Percentiles rank a stretch among this genome's conserved stretches.
These are phyloP conservation scores for Homarus americanus DNA, from an alignment of 1,140 invertebrate genomes.

Conservation along the genomic window DNA sequence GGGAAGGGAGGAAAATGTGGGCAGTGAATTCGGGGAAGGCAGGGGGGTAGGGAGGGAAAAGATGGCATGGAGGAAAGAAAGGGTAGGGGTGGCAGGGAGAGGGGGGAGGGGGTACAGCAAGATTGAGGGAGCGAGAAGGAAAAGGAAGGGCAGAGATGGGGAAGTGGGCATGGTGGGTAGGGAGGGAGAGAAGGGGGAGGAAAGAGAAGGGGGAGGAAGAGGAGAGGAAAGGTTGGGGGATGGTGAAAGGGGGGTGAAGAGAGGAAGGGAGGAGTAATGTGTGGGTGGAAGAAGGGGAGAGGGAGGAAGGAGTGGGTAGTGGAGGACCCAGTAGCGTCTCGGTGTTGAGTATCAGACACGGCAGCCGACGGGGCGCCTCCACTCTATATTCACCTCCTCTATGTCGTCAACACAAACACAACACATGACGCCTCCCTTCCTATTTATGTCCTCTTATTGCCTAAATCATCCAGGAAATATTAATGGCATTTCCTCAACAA, in stretches of 20 bases:
- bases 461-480: neutral
- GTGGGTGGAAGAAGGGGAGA: neutral
- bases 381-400: neutral
- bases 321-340: neutral
- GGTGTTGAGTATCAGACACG: neutral
- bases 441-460: neutral
- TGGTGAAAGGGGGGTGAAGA: neutral
- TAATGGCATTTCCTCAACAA: neutral
- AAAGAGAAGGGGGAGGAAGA: neutral
- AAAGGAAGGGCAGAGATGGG: neutral
- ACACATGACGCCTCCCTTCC: neutral
- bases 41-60: no score
- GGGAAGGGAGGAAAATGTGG: neutral
- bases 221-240: neutral
- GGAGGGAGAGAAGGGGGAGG: neutral
- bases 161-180: neutral
- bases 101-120: no score
- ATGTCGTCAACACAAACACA: neutral
- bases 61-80: no score
- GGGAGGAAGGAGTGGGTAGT: no score
- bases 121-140: neutral
- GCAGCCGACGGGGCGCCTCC: neutral
- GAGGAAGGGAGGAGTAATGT: neutral
- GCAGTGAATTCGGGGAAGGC: no score
- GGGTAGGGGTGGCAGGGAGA: no score